Conservation (phyloP, 2,113 vertebrate genomes). For the Falco punctatus region DNA sequence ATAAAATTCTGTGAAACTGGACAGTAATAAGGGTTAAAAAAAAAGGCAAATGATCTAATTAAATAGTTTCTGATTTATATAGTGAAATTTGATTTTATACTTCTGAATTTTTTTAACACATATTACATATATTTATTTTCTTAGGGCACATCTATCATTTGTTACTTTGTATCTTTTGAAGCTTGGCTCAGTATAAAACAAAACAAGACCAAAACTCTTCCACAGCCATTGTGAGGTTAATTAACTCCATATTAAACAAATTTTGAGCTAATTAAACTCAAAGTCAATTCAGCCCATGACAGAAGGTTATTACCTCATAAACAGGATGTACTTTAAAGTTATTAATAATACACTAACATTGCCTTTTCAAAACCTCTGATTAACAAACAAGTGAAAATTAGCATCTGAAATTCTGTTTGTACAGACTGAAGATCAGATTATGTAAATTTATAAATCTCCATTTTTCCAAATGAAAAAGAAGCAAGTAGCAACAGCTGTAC, state of each 20-base stretch:
- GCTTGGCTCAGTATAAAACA: neutral
- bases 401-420: slow-evolving; percentile 62
- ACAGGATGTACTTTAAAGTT: slow-evolving; percentile 70
- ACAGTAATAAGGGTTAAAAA: neutral
- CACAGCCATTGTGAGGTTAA: neutral
- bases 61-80: neutral
- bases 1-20: neutral
- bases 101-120: neutral
- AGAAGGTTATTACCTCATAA: slow-evolving; percentile 67
- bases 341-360: slow-evolving; percentile 66
- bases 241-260: slow-evolving; percentile 58
- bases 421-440: slow-evolving; percentile 63
- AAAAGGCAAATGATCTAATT: neutral
- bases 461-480: slow-evolving; percentile 48
- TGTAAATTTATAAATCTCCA: slow-evolving; percentile 44
- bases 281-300: slow-evolving; percentile 54
- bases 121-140: neutral
- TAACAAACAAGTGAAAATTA: slow-evolving; percentile 67
- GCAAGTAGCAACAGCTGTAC: slow-evolving; percentile 36
- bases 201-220: neutral
- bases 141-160: neutral
- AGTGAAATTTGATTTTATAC: neutral
- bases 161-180: neutral
- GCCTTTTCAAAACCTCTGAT: slow-evolving; percentile 66
- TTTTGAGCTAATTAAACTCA: slow-evolving; percentile 58